These are phyloP conservation scores for Saccopteryx leptura DNA, from an alignment of 2,113 vertebrate genomes.

Conservation along the genomic window DNA sequence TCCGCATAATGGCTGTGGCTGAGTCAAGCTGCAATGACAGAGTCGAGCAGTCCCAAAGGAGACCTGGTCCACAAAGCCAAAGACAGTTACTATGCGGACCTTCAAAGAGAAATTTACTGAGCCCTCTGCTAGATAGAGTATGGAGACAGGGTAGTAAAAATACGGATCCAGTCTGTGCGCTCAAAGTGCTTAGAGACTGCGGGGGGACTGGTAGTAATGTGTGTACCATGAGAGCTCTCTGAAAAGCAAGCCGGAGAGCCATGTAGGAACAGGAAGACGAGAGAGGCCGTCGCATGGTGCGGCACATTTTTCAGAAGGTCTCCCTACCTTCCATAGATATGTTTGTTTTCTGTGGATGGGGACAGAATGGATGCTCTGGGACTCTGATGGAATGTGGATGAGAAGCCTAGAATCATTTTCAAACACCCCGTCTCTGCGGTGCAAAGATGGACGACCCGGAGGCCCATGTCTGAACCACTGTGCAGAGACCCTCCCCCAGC, in stretches of 20 bases:
- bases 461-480: background rate
- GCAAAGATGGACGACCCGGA: background rate
- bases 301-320: background rate
- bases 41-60: background rate
- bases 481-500: background rate
- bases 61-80: background rate
- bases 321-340: background rate
- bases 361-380: background rate
- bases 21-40: background rate
- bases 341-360: background rate
- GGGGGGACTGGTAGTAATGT: background rate
- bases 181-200: background rate
- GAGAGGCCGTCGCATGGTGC: background rate
- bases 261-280: background rate
- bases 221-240: background rate
- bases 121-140: background rate
- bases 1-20: background rate
- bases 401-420: background rate
- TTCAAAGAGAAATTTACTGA: background rate
- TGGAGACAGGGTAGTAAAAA: background rate
- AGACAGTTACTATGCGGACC: background rate
- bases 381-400: background rate
- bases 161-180: background rate
- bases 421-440: background rate
- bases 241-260: background rate